Evolutionary conservation across 2,113 vertebrate genomes (phyloP).

Genomic region (Psittacula cyanocephala): DNA sequence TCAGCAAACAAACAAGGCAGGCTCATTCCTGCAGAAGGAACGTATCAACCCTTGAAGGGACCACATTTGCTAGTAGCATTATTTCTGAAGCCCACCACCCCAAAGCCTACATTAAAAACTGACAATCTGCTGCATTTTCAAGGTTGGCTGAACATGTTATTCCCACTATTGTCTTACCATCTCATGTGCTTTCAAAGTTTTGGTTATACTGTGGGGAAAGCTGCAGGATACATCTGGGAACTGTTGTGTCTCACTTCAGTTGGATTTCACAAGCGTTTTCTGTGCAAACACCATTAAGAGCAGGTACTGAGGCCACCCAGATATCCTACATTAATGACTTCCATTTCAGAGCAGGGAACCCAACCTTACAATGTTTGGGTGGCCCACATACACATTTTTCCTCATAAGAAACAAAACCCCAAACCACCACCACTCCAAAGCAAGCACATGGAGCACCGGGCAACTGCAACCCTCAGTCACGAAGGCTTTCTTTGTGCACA

Average conservation of each 20-base stretch:
- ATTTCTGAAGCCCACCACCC: background rate
- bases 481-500: background rate
- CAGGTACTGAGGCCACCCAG: background rate
- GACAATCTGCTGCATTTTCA: background rate
- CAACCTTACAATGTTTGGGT: background rate
- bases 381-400: background rate
- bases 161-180: background rate
- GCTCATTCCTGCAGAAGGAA: background rate
- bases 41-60: background rate
- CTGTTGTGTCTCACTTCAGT: background rate
- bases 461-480: background rate
- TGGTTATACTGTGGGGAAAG: background rate
- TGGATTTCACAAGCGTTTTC: background rate
- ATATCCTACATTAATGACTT: background rate
- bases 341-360: background rate
- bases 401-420: background rate
- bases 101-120: background rate
- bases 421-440: background rate
- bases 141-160: background rate
- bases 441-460: background rate
- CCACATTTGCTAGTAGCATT: background rate
- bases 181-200: background rate
- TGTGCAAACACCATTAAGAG: background rate
- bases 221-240: background rate
- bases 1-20: background rate